Percentiles rank a stretch among this genome's conserved stretches.
These are phyloP conservation scores for Hippasteria phrygiana DNA, from an alignment of 53 echinoderm and acorn worm genomes.

Conservation along the genomic window DNA sequence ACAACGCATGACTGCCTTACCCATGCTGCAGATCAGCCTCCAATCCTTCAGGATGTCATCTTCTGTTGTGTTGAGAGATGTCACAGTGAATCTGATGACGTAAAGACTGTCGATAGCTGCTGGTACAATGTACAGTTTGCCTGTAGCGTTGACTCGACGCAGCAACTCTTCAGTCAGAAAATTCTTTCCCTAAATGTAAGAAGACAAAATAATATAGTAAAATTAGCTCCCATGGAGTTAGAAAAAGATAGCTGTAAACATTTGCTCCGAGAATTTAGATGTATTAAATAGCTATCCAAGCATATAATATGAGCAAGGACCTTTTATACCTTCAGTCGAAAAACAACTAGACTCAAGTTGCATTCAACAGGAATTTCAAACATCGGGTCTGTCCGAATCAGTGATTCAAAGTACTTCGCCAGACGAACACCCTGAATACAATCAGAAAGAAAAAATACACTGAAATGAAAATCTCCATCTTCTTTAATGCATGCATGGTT, in stretches of 20 bases:
- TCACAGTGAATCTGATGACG: slow-evolving; percentile 96
- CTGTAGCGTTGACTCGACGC: slow-evolving; percentile 80
- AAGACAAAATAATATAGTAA: neutral
- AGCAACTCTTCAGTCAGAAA: slow-evolving; percentile 87
- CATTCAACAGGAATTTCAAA: slow-evolving; percentile 90
- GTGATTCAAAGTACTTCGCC: slow-evolving; percentile 83
- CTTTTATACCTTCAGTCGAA: slow-evolving; percentile 81
- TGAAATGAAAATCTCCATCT: no score
- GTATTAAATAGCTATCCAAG: no score
- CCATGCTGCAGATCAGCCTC: slow-evolving; percentile 80
- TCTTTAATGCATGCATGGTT: no score
- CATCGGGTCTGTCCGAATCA: slow-evolving; percentile 76
- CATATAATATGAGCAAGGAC: neutral
- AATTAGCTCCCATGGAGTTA: neutral
- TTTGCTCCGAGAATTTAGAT: no score
- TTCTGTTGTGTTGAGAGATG: slow-evolving; percentile 90
- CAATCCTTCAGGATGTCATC: slow-evolving; percentile 90
- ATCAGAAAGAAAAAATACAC: no score
- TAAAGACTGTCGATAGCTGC: slow-evolving; percentile 88
- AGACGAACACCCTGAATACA: slow-evolving; percentile 85
- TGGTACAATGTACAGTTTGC: slow-evolving; percentile 94
- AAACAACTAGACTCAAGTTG: slow-evolving; percentile 86
- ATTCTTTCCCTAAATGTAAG: slow-evolving; percentile 78
- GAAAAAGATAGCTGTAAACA: neutral
- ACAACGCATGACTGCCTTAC: slow-evolving; percentile 78